A percentile compares a stretch with the other conserved stretches of the same genome.
Conservation (phyloP, 2,797 vertebrate genomes). For the Pangasius djambal region DNA sequence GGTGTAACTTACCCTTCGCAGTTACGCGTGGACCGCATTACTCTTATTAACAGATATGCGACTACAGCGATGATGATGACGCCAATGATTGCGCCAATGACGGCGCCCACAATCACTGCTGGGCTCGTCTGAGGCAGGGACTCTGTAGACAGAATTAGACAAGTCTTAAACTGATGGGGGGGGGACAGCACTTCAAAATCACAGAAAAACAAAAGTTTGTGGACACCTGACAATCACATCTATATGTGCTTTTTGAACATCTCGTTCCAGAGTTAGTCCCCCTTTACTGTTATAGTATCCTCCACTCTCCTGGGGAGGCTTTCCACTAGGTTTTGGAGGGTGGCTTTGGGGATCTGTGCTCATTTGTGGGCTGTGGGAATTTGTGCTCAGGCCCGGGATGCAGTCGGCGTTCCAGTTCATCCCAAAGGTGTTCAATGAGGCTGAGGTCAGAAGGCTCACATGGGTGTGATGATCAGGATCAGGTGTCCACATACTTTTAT, state of each 20-base stretch:
- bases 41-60: slow-evolving; percentile 81
- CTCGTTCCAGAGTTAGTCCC: background rate
- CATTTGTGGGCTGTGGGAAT: background rate
- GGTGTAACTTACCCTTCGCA: slow-evolving; percentile 86
- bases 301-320: background rate
- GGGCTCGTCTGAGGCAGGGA: slow-evolving; percentile 79
- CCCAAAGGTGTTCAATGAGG: background rate
- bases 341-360: background rate
- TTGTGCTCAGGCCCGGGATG: background rate
- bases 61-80: slow-evolving; percentile 80
- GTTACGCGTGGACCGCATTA: slow-evolving; percentile 81
- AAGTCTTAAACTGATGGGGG: background rate
- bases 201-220: background rate
- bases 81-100: slow-evolving; percentile 80
- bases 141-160: slow-evolving; percentile 71
- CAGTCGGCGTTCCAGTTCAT: background rate
- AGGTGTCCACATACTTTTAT: background rate
- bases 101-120: slow-evolving; percentile 79
- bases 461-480: background rate
- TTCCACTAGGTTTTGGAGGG: background rate
- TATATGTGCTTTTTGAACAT: background rate
- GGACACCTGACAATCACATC: background rate
- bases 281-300: background rate
- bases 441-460: no score
- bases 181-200: background rate